Evolutionary conservation across 2,888 invertebrate species (phyloP).

Genomic region (Spodoptera littoralis): DNA sequence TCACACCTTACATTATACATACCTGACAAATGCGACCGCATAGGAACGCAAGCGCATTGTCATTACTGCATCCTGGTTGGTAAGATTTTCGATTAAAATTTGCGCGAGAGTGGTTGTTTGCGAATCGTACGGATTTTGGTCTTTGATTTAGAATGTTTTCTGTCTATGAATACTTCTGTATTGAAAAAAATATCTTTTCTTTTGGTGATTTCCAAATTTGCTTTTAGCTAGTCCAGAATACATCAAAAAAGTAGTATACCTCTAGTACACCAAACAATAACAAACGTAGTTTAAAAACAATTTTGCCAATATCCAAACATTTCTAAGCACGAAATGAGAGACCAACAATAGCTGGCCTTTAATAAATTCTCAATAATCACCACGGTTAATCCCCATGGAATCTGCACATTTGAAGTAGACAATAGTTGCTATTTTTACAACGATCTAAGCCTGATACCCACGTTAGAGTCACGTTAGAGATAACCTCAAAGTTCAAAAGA

Average conservation of each 20-base stretch:
- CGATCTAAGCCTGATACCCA: conserved; percentile 5
- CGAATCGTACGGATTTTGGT: no score
- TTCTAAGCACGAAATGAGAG: no score
- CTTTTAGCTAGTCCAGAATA: no score
- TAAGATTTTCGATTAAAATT: conserved; percentile 35
- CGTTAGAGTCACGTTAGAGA: conserved; percentile 44
- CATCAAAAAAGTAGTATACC: no score
- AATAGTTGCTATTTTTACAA: conserved; percentile 12
- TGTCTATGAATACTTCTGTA: no score
- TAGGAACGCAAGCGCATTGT: conserved; percentile 45
- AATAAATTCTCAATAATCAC: not conserved
- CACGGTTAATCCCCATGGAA: not conserved
- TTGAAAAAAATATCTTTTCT: no score
- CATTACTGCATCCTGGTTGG: conserved; percentile 52
- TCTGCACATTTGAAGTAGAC: not conserved
- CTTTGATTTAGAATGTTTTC: no score
- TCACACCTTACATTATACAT: conserved; percentile 62
- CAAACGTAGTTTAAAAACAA: no score
- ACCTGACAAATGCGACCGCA: conserved; percentile 55
- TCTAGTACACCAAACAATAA: no score
- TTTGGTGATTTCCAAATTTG: no score
- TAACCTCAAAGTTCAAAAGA: conserved; percentile 37
- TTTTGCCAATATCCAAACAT: no score
- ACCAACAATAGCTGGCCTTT: no score
- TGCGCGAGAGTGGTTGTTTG: not conserved